Conservation (phyloP, 2,113 vertebrate species). For the Apteryx owenii region DNA sequence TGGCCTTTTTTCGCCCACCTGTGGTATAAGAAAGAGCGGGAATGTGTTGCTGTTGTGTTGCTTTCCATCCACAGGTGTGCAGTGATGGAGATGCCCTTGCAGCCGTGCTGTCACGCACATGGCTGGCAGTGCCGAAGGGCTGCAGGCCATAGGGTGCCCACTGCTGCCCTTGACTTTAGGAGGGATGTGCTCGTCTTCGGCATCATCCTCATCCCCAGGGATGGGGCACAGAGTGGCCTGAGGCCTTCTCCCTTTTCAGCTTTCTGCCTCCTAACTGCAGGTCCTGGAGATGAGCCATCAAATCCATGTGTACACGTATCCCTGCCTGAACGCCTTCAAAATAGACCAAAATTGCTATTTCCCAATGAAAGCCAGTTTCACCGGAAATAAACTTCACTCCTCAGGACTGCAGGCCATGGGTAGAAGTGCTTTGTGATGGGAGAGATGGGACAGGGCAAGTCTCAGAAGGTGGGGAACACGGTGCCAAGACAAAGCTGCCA, state of each 20-base stretch:
- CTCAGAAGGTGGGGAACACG: not conserved
- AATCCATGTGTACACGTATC: rapidly evolving
- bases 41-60: rapidly evolving
- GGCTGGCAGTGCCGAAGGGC: not conserved
- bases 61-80: rapidly evolving
- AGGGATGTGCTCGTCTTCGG: not conserved
- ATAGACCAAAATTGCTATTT: not conserved
- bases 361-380: not conserved
- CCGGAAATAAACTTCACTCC: not conserved
- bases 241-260: not conserved
- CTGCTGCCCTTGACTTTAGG: not conserved
- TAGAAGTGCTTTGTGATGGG: not conserved
- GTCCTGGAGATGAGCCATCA: not conserved
- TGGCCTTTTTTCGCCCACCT: slow-evolving; percentile 98
- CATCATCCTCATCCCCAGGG: rapidly evolving
- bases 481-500: not conserved
- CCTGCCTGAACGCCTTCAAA: not conserved
- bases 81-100: rapidly evolving
- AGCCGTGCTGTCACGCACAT: too few species aligned
- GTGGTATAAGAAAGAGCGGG: not conserved
- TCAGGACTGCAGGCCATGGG: not conserved
- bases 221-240: too few species aligned
- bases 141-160: not conserved
- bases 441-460: not conserved
- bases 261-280: not conserved